phyloP scores from a whole-genome alignment of 2,113 vertebrate species.

The Pao palembangensis region DNA sequence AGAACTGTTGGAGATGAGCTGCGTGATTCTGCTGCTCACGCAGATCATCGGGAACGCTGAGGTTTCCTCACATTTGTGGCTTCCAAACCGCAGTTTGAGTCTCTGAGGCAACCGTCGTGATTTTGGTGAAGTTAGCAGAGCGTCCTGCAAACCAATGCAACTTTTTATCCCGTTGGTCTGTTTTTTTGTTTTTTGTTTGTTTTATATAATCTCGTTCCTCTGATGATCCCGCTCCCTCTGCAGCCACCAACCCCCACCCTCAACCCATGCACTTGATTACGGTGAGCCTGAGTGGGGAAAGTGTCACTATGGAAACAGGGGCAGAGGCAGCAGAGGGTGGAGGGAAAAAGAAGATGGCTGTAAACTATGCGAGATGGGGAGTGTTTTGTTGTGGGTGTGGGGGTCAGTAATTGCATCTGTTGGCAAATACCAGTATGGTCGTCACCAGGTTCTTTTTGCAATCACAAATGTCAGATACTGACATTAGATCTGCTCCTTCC shows the following conservation, averaged over 20 bases:
- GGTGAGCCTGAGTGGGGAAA: slow-evolving; percentile 65
- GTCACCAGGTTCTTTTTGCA: too few species aligned
- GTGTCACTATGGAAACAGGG: slow-evolving; percentile 78
- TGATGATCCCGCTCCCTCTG: background rate
- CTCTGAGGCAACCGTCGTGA: background rate
- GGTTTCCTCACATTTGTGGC: slow-evolving; percentile 25
- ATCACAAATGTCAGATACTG: too few species aligned
- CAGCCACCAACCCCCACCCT: slow-evolving; percentile 44
- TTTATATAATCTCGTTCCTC: slow-evolving; percentile 34
- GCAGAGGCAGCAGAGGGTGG: slow-evolving; percentile 62
- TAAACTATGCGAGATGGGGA: slow-evolving; percentile 16
- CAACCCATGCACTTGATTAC: slow-evolving; percentile 61
- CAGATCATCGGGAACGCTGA: too few species aligned
- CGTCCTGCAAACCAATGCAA: too few species aligned
- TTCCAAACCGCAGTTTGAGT: background rate
- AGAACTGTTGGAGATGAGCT: too few species aligned
- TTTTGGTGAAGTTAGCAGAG: too few species aligned
- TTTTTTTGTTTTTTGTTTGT: too few species aligned
- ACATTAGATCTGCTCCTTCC: too few species aligned
- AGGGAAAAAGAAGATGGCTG: slow-evolving; percentile 12
- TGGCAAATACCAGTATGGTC: too few species aligned
- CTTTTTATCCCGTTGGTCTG: slow-evolving; percentile 10
- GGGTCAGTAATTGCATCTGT: too few species aligned
- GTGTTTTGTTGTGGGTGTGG: too few species aligned
- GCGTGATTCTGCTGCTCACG: too few species aligned